A percentile compares a stretch with the other conserved stretches of the same genome.
Conservation (phyloP, 2,797 vertebrate genomes). For the Sylvilagus floridanus region DNA sequence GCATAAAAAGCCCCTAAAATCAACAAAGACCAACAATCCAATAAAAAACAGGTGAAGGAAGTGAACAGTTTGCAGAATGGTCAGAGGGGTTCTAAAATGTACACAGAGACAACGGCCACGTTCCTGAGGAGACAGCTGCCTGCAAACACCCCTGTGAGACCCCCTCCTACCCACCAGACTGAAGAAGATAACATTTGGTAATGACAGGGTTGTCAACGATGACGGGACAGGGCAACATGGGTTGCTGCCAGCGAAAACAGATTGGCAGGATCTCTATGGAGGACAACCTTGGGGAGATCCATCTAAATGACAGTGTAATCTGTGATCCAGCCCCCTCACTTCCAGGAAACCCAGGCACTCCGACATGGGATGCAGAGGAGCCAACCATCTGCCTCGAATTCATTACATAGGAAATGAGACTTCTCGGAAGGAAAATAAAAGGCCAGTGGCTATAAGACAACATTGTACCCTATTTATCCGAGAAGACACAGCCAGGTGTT, state of each 20-base stretch:
- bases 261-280: neutral
- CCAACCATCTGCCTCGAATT: neutral
- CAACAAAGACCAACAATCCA: slow-evolving; percentile 34
- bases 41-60: slow-evolving; percentile 40
- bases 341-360: slow-evolving; percentile 1
- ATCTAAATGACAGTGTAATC: slow-evolving; percentile 8
- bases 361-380: no score
- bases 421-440: slow-evolving; percentile 48
- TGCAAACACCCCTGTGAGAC: no score
- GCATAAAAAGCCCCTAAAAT: slow-evolving; percentile 53
- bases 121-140: neutral
- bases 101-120: no score
- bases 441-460: neutral
- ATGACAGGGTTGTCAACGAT: neutral
- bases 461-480: neutral
- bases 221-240: neutral
- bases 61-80: neutral
- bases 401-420: neutral
- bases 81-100: no score
- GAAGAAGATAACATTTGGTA: neutral
- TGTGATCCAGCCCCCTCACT: slow-evolving; percentile 42
- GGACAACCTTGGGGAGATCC: neutral
- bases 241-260: neutral
- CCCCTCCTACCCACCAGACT: neutral
- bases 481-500: neutral